Evolutionary conservation across 2,888 invertebrate genomes (phyloP).

Genomic region (Dione juno): DNA sequence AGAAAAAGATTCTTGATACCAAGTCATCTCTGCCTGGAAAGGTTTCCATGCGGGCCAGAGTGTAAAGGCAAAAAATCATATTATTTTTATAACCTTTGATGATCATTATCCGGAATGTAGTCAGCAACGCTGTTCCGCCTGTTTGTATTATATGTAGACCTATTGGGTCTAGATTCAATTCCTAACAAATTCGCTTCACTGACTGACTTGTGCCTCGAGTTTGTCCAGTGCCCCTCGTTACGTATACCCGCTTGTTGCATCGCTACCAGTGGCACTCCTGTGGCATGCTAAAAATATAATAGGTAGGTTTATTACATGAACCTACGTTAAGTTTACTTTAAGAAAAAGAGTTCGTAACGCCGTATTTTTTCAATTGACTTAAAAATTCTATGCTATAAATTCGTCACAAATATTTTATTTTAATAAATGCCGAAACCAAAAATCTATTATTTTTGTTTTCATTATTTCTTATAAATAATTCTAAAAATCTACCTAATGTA

Average conservation of each 20-base stretch:
- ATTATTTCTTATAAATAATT: no score
- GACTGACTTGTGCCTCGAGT: constrained; percentile 85
- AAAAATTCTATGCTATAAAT: background rate
- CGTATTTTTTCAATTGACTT: background rate
- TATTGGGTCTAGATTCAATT: constrained; percentile 78
- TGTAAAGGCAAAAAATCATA: no score
- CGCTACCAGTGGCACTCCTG: constrained; percentile 86
- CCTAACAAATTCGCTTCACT: constrained; percentile 94
- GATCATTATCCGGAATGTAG: constrained; percentile 80
- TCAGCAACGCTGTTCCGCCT: constrained; percentile 85
- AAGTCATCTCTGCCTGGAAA: no score
- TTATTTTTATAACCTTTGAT: constrained; percentile 69
- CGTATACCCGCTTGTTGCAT: constrained; percentile 88
- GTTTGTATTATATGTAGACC: constrained; percentile 65
- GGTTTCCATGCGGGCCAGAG: no score
- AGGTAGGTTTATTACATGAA: background rate
- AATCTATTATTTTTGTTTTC: no score
- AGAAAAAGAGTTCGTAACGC: background rate
- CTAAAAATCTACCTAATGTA: no score
- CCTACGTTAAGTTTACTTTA: no score
- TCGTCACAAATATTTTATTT: background rate
- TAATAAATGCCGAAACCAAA: background rate
- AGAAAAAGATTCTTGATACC: no score
- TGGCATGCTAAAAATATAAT: constrained; percentile 57
- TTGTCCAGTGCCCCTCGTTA: constrained; percentile 79